Base-by-base conservation (phyloP, 2,113 vertebrate species). In the Catharus fuscescens region DNA sequence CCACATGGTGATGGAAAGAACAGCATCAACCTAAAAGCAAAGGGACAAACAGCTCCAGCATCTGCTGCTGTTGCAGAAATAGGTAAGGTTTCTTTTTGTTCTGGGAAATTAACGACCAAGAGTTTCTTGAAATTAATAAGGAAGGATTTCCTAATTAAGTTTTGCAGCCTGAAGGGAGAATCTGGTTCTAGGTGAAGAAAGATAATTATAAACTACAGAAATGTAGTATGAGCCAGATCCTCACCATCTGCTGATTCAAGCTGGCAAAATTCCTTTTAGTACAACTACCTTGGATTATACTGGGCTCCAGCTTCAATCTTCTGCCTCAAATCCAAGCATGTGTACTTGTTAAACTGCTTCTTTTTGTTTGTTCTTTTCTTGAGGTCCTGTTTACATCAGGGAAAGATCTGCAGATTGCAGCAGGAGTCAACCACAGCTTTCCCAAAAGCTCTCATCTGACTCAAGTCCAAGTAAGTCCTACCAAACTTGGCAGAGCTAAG, bases 21-120 rank as follows among this genome's bases (percentile, higher is more conserved):
- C 45, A 90, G n/a, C 59, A 80, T 64, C 64, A 50, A 32, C 40
- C 45, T 83, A 45, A 80, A 90, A 88, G 72, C 64, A 76, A 92
- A 92, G 80, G 71, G 85, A 87, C 38, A 79, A 60, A 77, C 56
- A 81, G 45, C 72, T 88, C 67, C 86, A 80, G 69, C 5, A 1
- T 80, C 91, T 86, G 71, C 93, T 84, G 66, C 45, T 85, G 1
- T 14, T 40, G 80, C 44, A 88, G 81, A 93, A 90, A n/a, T 56
- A 86, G 94, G 96, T 96, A 95, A 95, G 89, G 12, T 71, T 88
- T 85, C 74, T 87, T 92, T 88, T 81, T 90, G 45, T 78, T 94
- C 54, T 92, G 28, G 74, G 70, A 91, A 88, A 85, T 79, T 73
- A 93, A 73, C 0, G 0, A 17, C 18, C n/a, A 38, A 61, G n/a